Evolutionary conservation across 2,113 vertebrate genomes (phyloP).

Genomic region (Saguinus imperator): DNA sequence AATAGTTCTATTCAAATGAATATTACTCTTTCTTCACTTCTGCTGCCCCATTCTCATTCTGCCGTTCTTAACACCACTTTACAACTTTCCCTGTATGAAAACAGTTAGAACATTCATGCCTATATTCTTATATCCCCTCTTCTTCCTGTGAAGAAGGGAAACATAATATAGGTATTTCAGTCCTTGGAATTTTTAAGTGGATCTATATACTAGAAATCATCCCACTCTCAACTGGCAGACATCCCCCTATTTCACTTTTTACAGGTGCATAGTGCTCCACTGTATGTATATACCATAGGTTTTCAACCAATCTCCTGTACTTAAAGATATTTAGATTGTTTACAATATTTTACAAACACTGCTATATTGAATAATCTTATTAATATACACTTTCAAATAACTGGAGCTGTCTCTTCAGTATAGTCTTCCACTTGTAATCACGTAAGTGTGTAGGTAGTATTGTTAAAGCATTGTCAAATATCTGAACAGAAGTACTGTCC

Average conservation of each 20-base stretch:
- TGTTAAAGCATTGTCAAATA: not conserved
- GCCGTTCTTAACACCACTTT: not conserved
- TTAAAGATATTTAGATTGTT: not conserved
- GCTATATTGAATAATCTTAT: not conserved
- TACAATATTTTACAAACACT: not conserved
- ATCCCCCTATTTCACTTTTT: not conserved
- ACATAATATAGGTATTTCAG: not conserved
- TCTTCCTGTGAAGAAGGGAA: not conserved
- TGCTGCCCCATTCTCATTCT: not conserved
- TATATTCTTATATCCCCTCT: not conserved
- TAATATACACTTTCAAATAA: not conserved
- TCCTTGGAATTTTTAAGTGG: not conserved
- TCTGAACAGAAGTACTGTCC: not conserved
- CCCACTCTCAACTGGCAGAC: not conserved
- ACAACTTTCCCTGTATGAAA: not conserved
- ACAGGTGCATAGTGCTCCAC: not conserved
- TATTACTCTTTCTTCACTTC: not conserved
- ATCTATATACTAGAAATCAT: not conserved
- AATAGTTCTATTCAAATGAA: not conserved
- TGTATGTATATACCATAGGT: not conserved
- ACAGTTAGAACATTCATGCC: not conserved
- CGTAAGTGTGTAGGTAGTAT: not conserved
- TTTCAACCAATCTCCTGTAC: not conserved
- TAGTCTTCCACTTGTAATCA: not conserved
- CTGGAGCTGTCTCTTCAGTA: not conserved